phyloP scores from a whole-genome alignment of 2,888 invertebrate genomes.

The Piscicola geometra region DNA sequence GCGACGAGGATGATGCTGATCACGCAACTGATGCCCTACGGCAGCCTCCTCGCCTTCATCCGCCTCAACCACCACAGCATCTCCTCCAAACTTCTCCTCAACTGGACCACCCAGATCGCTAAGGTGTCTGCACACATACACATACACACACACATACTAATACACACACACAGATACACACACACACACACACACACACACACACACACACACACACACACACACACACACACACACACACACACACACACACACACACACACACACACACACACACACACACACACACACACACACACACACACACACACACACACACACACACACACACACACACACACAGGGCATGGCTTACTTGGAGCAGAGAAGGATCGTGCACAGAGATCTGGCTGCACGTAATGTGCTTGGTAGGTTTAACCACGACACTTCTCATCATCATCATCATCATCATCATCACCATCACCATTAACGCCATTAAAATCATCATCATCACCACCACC shows the following conservation, averaged over 20 bases:
- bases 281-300: neutral
- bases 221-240: slow-evolving; percentile 37
- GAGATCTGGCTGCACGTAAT: slow-evolving; percentile 93
- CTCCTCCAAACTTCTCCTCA: slow-evolving; percentile 32
- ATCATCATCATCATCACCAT: too few relatives aligned
- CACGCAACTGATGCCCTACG: slow-evolving; percentile 35
- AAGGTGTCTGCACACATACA: slow-evolving; percentile 22
- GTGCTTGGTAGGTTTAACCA: slow-evolving; percentile 63
- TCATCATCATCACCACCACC: too few relatives aligned
- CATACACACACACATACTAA: slow-evolving; percentile 32
- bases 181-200: slow-evolving; percentile 34
- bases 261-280: slow-evolving; percentile 36
- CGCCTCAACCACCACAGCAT: slow-evolving; percentile 26
- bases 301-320: neutral
- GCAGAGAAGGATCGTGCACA: slow-evolving; percentile 85
- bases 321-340: slow-evolving; percentile 3
- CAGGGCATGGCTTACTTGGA: slow-evolving; percentile 87
- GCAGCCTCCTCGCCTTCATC: slow-evolving; percentile 34
- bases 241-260: slow-evolving; percentile 35
- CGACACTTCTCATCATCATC: neutral
- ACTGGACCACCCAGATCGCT: slow-evolving; percentile 36
- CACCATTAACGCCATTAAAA: too few relatives aligned
- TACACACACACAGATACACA: slow-evolving; percentile 37
- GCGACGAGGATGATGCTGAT: slow-evolving; percentile 32
- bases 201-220: slow-evolving; percentile 33